phyloP scores from a whole-genome alignment of 1,140 invertebrate species.

The Cotesia chilonis region DNA sequence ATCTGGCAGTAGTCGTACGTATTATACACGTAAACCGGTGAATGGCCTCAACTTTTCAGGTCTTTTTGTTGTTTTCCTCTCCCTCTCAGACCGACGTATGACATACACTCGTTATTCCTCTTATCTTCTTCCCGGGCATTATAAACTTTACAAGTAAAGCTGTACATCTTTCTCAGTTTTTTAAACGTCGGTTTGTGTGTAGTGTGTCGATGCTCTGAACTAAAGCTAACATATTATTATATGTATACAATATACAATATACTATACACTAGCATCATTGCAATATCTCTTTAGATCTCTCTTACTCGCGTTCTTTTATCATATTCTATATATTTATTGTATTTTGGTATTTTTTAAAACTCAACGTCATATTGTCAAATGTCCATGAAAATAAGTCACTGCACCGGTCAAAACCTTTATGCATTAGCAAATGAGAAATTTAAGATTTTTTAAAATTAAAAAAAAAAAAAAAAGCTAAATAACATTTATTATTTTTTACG shows the following conservation, averaged over 20 bases:
- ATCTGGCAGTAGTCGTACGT: too few relatives aligned
- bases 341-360: background rate
- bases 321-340: too few relatives aligned
- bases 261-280: background rate
- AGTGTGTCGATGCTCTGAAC: constrained; percentile 24
- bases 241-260: constrained; percentile 13
- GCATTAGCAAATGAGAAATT: too few relatives aligned
- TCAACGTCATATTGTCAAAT: background rate
- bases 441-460: too few relatives aligned
- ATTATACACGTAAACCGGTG: constrained; percentile 18
- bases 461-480: too few relatives aligned
- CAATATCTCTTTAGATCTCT: too few relatives aligned
- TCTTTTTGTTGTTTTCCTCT: constrained; percentile 11
- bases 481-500: too few relatives aligned
- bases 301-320: too few relatives aligned
- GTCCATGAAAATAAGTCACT: constrained; percentile 14
- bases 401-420: constrained; percentile 11
- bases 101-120: background rate
- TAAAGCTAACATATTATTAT: constrained; percentile 15
- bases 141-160: too few relatives aligned
- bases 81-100: background rate
- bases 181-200: background rate
- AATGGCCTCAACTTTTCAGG: constrained; percentile 30
- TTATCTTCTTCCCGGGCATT: background rate
- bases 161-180: constrained; percentile 3